These are phyloP conservation scores for Rostratula benghalensis DNA, from an alignment of 2,113 vertebrate species.

Conservation along the genomic window DNA sequence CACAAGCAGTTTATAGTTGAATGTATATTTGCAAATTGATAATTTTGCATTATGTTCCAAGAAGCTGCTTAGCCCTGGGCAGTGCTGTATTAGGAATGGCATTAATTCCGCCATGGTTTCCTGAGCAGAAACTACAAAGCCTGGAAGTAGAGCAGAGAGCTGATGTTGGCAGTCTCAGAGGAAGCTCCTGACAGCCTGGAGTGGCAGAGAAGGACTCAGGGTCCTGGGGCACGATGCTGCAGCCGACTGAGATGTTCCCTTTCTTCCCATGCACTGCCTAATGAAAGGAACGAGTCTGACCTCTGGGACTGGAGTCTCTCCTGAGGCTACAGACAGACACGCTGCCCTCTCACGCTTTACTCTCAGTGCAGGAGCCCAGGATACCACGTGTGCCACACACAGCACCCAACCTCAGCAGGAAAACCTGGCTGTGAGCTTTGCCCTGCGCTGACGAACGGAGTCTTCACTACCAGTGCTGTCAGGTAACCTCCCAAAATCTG, in stretches of 20 bases:
- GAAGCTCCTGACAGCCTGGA: not conserved
- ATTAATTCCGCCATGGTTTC: not conserved
- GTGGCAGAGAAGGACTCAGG: not conserved
- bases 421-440: not conserved
- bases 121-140: slow-evolving; percentile 6
- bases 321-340: not conserved
- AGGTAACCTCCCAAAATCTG: not conserved
- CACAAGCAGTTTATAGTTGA: slow-evolving; percentile 2
- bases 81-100: not conserved
- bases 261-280: not conserved
- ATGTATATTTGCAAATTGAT: slow-evolving; percentile 52
- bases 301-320: not conserved
- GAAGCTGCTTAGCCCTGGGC: slow-evolving; percentile 29
- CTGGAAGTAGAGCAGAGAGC: not conserved
- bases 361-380: not conserved
- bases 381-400: not conserved
- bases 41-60: slow-evolving; percentile 29
- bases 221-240: not conserved
- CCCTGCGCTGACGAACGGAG: not conserved
- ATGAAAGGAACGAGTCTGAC: not conserved
- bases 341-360: not conserved
- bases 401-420: not conserved
- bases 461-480: not conserved
- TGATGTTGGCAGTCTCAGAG: not conserved
- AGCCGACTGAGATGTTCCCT: not conserved